Evolutionary conservation across 2,797 vertebrate species (phyloP).

Genomic region (Micromesistius poutassou): DNA sequence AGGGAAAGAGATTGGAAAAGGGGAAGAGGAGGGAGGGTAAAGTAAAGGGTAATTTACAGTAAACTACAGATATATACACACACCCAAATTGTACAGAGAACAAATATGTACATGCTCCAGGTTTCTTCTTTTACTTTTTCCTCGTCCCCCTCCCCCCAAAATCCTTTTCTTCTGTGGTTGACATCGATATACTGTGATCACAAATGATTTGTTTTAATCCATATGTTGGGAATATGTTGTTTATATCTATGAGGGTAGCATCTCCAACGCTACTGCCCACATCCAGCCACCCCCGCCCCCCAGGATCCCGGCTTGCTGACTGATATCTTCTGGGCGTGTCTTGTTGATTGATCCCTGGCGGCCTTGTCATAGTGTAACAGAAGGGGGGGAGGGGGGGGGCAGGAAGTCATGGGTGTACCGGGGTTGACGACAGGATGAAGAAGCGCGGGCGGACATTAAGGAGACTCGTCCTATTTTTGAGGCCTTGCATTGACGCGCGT

Average conservation of each 20-base stretch:
- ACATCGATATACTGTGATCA: constrained; percentile 1
- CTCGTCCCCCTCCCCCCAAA: constrained; percentile 25
- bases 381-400: constrained; percentile 34
- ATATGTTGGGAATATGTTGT: background rate
- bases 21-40: constrained; percentile 14
- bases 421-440: background rate
- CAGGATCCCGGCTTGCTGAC: background rate
- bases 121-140: constrained; percentile 37
- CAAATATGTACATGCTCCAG: constrained; percentile 73
- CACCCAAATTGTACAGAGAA: constrained; percentile 71
- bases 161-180: constrained; percentile 22
- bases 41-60: constrained; percentile 68
- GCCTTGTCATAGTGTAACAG: constrained; percentile 5
- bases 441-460: constrained; percentile 11
- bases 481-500: background rate
- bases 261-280: background rate
- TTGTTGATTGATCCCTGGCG: background rate
- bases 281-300: background rate
- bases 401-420: background rate
- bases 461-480: background rate
- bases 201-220: background rate
- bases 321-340: background rate
- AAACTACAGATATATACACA: constrained; percentile 74
- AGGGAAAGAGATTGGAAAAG: background rate
- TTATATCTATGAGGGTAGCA: background rate